phyloP scores from a whole-genome alignment of 2,113 vertebrate species.

The Maccullochella peelii region DNA sequence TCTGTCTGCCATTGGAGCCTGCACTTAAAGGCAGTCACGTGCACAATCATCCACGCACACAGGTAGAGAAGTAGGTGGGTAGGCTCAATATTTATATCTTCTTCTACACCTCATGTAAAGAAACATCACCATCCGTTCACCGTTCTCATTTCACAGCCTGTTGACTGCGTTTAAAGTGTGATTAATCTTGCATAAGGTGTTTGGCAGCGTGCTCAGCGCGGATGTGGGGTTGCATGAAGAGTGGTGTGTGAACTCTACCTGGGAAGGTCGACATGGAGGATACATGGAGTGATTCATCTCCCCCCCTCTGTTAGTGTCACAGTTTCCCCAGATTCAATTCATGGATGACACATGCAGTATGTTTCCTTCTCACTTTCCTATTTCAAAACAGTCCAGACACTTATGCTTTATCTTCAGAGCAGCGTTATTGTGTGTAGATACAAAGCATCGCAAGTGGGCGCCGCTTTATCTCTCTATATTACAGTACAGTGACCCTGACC shows the following conservation, averaged over 20 bases:
- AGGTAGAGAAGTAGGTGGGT: constrained; percentile 1
- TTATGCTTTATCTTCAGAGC: constrained; percentile 34
- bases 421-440: neutral
- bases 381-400: constrained; percentile 12
- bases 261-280: constrained; percentile 44
- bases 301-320: constrained; percentile 9
- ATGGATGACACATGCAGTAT: constrained; percentile 17
- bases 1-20: neutral
- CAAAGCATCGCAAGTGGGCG: neutral
- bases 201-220: constrained; percentile 32
- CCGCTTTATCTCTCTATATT: neutral
- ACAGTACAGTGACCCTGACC: constrained; percentile 11
- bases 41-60: neutral
- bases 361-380: neutral
- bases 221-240: constrained; percentile 39
- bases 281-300: constrained; percentile 35
- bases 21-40: neutral
- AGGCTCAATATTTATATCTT: constrained; percentile 61
- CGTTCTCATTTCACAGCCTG: constrained; percentile 72
- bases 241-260: constrained; percentile 45
- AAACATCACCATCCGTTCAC: constrained; percentile 54
- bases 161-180: constrained; percentile 69
- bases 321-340: constrained; percentile 36
- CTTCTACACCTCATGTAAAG: constrained; percentile 41
- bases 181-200: constrained; percentile 74